A percentile compares a stretch with the other conserved stretches of the same genome.
These are phyloP conservation scores for Pangasianodon gigas DNA, from an alignment of 2,113 vertebrate genomes.

Conservation along the genomic window DNA sequence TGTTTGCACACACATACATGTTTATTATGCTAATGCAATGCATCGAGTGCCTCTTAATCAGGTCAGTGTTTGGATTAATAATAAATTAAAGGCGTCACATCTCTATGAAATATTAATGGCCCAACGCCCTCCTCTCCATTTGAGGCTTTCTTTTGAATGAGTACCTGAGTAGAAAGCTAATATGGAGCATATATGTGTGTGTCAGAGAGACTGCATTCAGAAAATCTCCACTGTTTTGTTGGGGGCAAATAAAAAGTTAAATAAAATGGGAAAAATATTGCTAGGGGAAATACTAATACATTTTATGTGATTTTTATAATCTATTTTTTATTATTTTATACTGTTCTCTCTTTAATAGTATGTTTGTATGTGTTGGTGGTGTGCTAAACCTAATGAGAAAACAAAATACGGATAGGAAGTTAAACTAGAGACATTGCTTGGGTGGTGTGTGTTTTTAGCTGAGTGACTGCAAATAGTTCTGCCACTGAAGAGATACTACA, in stretches of 20 bases:
- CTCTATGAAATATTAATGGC: constrained; percentile 70
- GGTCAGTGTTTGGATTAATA: constrained; percentile 70
- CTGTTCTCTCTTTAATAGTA: background rate
- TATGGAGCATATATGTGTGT: background rate
- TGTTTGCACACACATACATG: constrained; percentile 37
- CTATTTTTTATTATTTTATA: background rate
- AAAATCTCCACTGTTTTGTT: background rate
- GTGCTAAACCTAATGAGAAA: background rate
- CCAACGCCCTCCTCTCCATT: background rate
- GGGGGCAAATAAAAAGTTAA: background rate
- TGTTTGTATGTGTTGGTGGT: background rate
- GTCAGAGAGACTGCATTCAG: background rate
- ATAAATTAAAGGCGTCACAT: constrained; percentile 66
- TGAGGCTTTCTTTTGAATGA: constrained; percentile 8
- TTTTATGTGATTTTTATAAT: background rate
- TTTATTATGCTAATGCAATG: constrained; percentile 68
- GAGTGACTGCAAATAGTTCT: background rate
- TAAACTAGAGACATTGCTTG: background rate
- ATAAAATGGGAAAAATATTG: background rate
- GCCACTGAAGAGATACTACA: background rate
- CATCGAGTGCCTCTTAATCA: constrained; percentile 47
- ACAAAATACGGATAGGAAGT: background rate
- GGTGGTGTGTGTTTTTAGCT: background rate
- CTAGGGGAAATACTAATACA: background rate
- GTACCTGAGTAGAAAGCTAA: background rate